Base-by-base conservation (phyloP, 2,113 vertebrate species). In the Coracopsis vasa region DNA sequence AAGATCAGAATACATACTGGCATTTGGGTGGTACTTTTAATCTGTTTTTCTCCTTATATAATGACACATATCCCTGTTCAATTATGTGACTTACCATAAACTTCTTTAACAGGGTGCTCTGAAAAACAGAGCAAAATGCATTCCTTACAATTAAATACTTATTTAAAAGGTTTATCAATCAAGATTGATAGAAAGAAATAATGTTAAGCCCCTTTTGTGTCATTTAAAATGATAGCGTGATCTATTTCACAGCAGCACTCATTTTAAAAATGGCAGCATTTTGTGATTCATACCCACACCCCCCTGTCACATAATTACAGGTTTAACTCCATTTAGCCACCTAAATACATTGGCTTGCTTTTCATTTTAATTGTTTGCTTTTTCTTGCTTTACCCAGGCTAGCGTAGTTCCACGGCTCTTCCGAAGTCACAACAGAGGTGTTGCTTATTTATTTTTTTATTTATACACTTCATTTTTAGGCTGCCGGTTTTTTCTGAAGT, bases 41-140 rank as follows among this genome's bases (percentile, higher is more conserved):
- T 97, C 92, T 92, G 67, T 95, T 95, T 95, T 93, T 91, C 82
- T 71, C 53, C 45, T 97, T 97, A 91, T 77, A 91, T 95, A 97
- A 97, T 87, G 96, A 94, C 92, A 96, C 91, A 88, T 65, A 74
- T 97, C 96, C 87, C 93, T 95, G 72, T 95, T 97, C 97, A 94
- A 81, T 95, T 95, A 95, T 81, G 60, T 98, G 97, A 98, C 85
- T 98, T 97, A 97, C 94, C 90, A 80, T 80, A 95, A 16, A n/a
- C 20, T 91, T 87, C 88, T 94, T 90, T 80, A 95, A 51, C 70
- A 92, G 42, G 42, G 50, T 19, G 2, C 66, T 93, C 42, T 92
- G 84, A 95, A 89, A 96, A 97, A 79, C 78, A 96, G 88, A 86
- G 42, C 64, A 85, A 96, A 97, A 97, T 70, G 61, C 31, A 92